These are phyloP conservation scores for Phrynocephalus guinanensis DNA, from an alignment of 2,797 vertebrate species.

Conservation along the genomic window DNA sequence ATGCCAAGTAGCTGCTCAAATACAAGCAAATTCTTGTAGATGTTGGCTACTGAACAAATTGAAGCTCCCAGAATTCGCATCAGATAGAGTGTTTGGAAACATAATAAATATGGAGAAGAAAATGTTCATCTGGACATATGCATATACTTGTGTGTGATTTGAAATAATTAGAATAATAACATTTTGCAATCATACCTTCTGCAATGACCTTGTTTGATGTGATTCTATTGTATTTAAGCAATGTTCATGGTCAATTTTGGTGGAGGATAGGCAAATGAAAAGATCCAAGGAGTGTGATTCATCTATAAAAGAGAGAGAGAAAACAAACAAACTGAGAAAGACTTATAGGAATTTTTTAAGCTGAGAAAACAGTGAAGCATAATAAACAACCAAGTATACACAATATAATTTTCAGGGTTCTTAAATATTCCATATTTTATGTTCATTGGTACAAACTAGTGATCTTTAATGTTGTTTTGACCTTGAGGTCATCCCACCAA, in stretches of 20 bases:
- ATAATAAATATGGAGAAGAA: neutral
- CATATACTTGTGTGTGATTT: neutral
- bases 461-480: neutral
- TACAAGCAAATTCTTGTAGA: neutral
- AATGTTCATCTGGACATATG: neutral
- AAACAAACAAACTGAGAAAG: slow-evolving; percentile 49
- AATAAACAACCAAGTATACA: neutral
- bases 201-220: slow-evolving; percentile 78
- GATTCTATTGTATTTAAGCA: slow-evolving; percentile 83
- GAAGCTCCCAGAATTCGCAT: slow-evolving; percentile 14
- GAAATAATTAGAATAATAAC: neutral
- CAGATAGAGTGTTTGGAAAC: neutral
- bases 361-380: slow-evolving; percentile 18
- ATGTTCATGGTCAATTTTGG: slow-evolving; percentile 73
- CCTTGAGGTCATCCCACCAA: neutral
- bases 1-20: neutral
- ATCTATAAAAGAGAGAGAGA: slow-evolving; percentile 70
- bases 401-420: neutral
- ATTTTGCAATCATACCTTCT: slow-evolving; percentile 80
- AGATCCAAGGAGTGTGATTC: slow-evolving; percentile 80
- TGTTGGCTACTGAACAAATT: neutral
- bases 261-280: slow-evolving; percentile 87
- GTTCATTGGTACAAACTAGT: neutral
- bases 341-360: neutral
- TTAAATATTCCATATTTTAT: neutral